These are phyloP conservation scores for Nephrotoma guestfalica DNA, from an alignment of 2,888 invertebrate genomes.

Conservation along the genomic window DNA sequence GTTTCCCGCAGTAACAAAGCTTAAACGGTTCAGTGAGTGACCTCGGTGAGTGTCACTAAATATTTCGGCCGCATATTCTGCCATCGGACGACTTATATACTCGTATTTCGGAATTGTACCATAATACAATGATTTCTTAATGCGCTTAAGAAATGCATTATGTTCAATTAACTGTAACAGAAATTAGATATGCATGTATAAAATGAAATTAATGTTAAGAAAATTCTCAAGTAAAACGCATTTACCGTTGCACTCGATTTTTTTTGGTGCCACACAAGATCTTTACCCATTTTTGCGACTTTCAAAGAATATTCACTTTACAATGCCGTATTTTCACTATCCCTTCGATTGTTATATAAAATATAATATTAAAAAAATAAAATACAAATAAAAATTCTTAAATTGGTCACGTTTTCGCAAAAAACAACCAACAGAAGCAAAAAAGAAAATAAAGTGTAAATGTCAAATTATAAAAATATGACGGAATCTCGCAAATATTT, in stretches of 20 bases:
- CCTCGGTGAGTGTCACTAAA: conserved; percentile 67
- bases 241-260: background rate
- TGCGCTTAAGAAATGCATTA: conserved; percentile 62
- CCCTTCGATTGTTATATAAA: background rate
- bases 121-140: conserved; percentile 81
- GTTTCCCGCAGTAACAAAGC: conserved; percentile 59
- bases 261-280: background rate
- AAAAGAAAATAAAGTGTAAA: background rate
- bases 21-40: conserved; percentile 60
- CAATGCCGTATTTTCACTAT: background rate
- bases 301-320: background rate
- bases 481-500: background rate
- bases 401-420: background rate
- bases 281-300: background rate
- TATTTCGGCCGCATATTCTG: conserved; percentile 71
- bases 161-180: conserved; percentile 35
- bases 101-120: conserved; percentile 66
- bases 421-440: background rate
- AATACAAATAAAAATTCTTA: background rate
- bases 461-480: background rate
- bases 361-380: background rate
- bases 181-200: background rate
- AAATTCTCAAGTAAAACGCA: background rate
- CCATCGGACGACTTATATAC: conserved; percentile 40
- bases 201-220: background rate